Conservation (phyloP, 2,888 invertebrate species). For the Emmelina monodactyla region DNA sequence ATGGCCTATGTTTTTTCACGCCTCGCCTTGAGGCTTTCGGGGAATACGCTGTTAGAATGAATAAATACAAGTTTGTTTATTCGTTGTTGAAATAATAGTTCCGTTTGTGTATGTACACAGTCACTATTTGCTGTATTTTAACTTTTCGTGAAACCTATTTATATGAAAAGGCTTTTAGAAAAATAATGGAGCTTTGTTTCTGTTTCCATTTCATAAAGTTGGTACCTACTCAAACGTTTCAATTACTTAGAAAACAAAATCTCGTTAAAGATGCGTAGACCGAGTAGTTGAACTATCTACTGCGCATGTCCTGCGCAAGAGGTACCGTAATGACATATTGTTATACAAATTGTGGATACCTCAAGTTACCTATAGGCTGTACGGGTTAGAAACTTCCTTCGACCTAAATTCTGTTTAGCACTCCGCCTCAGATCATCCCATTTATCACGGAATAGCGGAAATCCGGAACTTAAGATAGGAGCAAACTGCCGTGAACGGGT, state of each 20-base stretch:
- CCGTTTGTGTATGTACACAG: no score
- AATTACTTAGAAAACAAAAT: no score
- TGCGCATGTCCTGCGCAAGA: constrained; percentile 57
- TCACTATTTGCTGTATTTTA: no score
- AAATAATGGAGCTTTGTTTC: no score
- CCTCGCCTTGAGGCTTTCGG: constrained; percentile 26
- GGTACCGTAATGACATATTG: constrained; percentile 26
- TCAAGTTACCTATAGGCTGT: constrained; percentile 11
- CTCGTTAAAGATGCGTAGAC: no score
- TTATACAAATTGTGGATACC: constrained; percentile 22
- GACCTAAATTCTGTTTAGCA: constrained; percentile 38
- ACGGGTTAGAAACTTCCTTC: constrained; percentile 33
- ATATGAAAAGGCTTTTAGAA: no score
- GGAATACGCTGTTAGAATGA: constrained; percentile 27
- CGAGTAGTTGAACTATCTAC: constrained; percentile 22
- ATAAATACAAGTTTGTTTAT: no score
- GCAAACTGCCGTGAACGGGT: no score
- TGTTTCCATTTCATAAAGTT: no score
- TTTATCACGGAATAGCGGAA: background rate
- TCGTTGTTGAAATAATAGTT: constrained; percentile 19
- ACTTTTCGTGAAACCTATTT: no score
- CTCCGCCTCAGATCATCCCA: background rate
- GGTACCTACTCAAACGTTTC: no score
- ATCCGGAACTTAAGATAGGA: background rate
- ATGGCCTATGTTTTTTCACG: constrained; percentile 34